Evolutionary conservation across 53 echinoderm and acorn worm genomes (phyloP).

Genomic region (Paelopatides confundens): DNA sequence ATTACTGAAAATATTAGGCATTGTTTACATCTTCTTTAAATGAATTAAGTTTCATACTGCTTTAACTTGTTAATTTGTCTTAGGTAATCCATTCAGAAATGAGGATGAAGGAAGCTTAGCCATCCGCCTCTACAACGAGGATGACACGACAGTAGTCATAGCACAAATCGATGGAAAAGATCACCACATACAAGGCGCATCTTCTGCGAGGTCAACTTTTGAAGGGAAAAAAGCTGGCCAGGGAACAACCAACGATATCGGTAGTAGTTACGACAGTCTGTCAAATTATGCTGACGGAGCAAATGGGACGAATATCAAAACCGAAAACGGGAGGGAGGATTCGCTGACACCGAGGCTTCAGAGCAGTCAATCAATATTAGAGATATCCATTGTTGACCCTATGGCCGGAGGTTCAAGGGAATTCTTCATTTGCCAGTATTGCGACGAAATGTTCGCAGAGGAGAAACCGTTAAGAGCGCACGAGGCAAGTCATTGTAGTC

Average conservation of each 20-base stretch:
- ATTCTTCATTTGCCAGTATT: background rate
- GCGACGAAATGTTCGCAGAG: background rate
- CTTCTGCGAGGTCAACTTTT: background rate
- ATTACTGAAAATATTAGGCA: too few species aligned
- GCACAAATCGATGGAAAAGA: background rate
- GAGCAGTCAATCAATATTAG: background rate
- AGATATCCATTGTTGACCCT: background rate
- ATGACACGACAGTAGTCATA: background rate
- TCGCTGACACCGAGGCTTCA: background rate
- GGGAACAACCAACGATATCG: background rate
- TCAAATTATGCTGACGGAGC: background rate
- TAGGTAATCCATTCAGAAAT: background rate
- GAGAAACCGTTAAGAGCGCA: background rate
- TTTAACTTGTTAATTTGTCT: background rate
- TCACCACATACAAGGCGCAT: background rate
- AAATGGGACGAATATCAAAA: background rate
- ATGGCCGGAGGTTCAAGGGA: background rate
- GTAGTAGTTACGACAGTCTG: background rate
- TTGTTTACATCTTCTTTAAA: too few species aligned
- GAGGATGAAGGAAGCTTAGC: background rate
- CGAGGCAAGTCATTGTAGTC: background rate
- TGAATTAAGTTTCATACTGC: too few species aligned
- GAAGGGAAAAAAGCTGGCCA: background rate
- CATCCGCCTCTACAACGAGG: background rate
- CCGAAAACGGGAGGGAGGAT: too few species aligned